phyloP scores from a whole-genome alignment of 2,797 vertebrate genomes.

The Onychomys torridus region DNA sequence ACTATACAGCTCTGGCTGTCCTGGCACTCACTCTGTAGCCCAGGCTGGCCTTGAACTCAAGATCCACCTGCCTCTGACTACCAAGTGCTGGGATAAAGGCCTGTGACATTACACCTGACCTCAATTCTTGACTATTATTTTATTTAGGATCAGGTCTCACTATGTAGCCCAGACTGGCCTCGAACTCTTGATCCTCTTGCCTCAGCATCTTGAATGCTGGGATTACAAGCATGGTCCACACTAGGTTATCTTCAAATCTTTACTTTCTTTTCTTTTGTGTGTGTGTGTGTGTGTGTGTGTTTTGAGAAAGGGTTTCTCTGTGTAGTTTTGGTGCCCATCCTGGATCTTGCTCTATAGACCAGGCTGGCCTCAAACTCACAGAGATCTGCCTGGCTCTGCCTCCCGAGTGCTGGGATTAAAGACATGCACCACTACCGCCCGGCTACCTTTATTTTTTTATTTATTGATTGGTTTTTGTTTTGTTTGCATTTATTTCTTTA shows the following conservation, averaged over 20 bases:
- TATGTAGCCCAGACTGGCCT: not conserved
- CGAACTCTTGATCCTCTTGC: not conserved
- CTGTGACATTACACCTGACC: too few relatives aligned
- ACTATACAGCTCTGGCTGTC: not conserved
- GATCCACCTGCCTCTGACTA: not conserved
- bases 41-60: not conserved
- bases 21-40: not conserved
- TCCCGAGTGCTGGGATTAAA: not conserved
- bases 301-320: too few relatives aligned
- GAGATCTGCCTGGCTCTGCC: too few relatives aligned
- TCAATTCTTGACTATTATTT: not conserved
- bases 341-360: too few relatives aligned
- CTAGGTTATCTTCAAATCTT: not conserved
- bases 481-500: not conserved
- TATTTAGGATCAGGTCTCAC: not conserved
- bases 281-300: too few relatives aligned
- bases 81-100: not conserved
- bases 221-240: not conserved
- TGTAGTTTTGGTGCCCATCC: too few relatives aligned
- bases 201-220: not conserved
- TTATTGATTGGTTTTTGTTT: not conserved
- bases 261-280: too few relatives aligned
- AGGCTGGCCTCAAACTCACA: too few relatives aligned
- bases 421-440: too few relatives aligned
- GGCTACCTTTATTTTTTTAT: not conserved